phyloP scores from a whole-genome alignment of 2,113 vertebrate species.

The Sclerurus mexicanus region DNA sequence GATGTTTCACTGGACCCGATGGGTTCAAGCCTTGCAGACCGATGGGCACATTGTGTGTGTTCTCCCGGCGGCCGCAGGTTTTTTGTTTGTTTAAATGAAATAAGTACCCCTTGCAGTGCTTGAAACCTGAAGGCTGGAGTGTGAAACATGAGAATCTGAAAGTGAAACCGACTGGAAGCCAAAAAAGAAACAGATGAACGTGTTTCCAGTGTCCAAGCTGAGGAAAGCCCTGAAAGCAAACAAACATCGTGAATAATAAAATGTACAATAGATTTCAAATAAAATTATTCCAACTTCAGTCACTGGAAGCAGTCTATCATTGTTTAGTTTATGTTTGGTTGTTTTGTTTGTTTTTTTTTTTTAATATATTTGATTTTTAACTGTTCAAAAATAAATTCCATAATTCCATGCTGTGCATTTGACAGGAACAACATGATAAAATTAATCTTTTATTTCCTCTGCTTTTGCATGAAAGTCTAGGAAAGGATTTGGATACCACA shows the following conservation, averaged over 20 bases:
- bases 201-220: neutral
- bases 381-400: neutral
- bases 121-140: conserved; percentile 23
- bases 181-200: neutral
- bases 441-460: neutral
- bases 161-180: conserved; percentile 45
- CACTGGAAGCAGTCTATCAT: neutral
- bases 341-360: neutral
- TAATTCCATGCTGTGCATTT: neutral
- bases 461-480: neutral
- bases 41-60: neutral
- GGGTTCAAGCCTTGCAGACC: neutral
- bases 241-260: neutral
- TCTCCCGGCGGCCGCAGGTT: neutral
- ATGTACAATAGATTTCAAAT: neutral
- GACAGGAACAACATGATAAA: neutral
- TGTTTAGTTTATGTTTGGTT: neutral
- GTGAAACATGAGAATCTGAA: conserved; percentile 54
- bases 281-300: neutral
- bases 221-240: neutral
- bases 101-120: neutral
- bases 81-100: conserved; percentile 19
- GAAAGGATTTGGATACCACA: neutral
- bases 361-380: neutral
- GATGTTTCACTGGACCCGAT: neutral